Evolutionary conservation across 2,797 vertebrate genomes (phyloP).

Genomic region (Spinus olivaceus): DNA sequence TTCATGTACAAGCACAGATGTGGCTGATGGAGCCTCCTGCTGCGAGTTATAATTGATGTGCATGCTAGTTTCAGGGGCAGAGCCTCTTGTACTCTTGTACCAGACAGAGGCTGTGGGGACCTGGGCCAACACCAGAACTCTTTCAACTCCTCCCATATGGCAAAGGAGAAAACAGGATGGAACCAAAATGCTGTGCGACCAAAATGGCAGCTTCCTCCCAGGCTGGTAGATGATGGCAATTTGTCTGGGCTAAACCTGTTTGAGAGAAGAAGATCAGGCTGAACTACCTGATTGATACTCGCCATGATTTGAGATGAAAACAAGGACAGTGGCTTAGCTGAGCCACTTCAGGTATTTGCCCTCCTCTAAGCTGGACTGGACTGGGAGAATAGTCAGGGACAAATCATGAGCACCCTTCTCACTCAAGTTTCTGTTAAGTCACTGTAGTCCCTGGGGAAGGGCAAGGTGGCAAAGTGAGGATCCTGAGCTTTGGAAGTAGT

Average conservation of each 20-base stretch:
- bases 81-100: not conserved
- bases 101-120: not conserved
- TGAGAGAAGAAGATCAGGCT: not conserved
- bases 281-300: not conserved
- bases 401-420: not conserved
- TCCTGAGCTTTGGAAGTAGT: constrained; percentile 18
- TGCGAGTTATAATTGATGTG: not conserved
- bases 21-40: not conserved
- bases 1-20: not conserved
- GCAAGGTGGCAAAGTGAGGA: not conserved
- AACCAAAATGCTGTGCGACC: not conserved
- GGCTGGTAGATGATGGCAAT: not conserved
- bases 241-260: not conserved
- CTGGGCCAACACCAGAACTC: not conserved
- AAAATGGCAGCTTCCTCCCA: not conserved
- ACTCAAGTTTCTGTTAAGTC: not conserved
- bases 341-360: not conserved
- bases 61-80: not conserved
- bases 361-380: not conserved
- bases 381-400: not conserved
- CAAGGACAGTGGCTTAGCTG: not conserved
- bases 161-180: not conserved
- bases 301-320: not conserved
- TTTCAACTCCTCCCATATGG: not conserved
- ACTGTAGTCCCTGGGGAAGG: not conserved